A percentile compares a stretch with the other conserved stretches of the same genome.
These are phyloP conservation scores for Symphodus melops DNA, from an alignment of 2,113 vertebrate genomes.

Conservation along the genomic window DNA sequence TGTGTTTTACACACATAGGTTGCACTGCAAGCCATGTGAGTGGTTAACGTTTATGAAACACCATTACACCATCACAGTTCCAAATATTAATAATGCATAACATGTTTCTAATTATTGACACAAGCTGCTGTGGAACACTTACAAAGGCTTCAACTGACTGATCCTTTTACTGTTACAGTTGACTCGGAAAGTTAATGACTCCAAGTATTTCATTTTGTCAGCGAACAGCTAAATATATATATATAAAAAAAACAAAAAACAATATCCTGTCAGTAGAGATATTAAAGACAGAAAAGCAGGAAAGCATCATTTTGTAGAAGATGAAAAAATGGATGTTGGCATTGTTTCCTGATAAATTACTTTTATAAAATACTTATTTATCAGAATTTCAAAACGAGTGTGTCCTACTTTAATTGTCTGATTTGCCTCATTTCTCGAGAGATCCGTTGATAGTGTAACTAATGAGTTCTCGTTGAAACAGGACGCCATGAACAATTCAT, in stretches of 20 bases:
- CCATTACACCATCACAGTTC: not conserved
- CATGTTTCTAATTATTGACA: not conserved
- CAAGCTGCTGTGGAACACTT: not conserved
- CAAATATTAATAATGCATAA: not conserved
- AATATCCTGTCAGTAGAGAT: not conserved
- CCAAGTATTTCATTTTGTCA: not conserved
- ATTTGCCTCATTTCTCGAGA: not conserved
- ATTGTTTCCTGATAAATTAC: not conserved
- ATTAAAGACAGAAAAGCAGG: not conserved
- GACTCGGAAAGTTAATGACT: not conserved
- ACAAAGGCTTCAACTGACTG: not conserved
- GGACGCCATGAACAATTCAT: not conserved
- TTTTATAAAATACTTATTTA: not conserved
- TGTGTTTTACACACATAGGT: too few relatives aligned
- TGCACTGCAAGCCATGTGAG: conserved; percentile 35
- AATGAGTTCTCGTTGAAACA: not conserved
- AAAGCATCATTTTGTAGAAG: not conserved
- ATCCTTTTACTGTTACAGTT: not conserved
- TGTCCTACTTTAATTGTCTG: not conserved
- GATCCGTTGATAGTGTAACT: not conserved
- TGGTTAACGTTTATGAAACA: conserved; percentile 8
- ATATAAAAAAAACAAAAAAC: too few relatives aligned
- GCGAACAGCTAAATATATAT: too few relatives aligned
- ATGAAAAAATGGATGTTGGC: not conserved
- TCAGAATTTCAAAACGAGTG: not conserved